Evolutionary conservation across 1,140 invertebrate species (phyloP).

Genomic region (Cotesia typhae): DNA sequence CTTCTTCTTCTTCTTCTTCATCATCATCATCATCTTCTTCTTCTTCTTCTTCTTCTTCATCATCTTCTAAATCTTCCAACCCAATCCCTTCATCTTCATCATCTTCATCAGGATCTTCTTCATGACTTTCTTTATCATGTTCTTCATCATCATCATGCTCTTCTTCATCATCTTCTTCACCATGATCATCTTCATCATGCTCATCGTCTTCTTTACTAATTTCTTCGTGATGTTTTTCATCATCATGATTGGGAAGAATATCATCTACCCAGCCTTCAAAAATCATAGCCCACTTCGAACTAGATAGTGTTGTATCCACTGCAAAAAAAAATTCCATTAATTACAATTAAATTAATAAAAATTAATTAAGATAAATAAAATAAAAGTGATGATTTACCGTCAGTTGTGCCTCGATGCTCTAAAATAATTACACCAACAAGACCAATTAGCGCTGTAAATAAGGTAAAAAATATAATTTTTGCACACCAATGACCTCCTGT

Average conservation of each 20-base stretch:
- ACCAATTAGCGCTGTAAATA: conserved; percentile 75
- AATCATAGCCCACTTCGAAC: conserved; percentile 76
- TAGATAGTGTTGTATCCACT: conserved; percentile 77
- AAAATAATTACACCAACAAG: conserved; percentile 80
- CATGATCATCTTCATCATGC: conserved; percentile 47
- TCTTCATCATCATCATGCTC: conserved; percentile 45
- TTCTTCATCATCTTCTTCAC: conserved; percentile 44
- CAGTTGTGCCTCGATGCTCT: conserved; percentile 78
- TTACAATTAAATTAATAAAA: conserved; percentile 24
- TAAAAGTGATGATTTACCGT: conserved; percentile 70
- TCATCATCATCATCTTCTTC: conserved; percentile 51
- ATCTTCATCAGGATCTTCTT: conserved; percentile 36
- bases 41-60: conserved; percentile 52
- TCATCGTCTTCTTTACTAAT: conserved; percentile 49
- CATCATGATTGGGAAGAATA: conserved; percentile 54
- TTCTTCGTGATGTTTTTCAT: conserved; percentile 61
- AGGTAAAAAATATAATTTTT: conserved; percentile 80
- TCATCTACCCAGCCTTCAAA: conserved; percentile 84
- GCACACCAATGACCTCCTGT: conserved; percentile 83
- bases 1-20: conserved; percentile 52
- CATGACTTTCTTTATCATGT: conserved; percentile 25
- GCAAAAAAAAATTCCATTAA: conserved; percentile 43
- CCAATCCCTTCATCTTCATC: conserved; percentile 34
- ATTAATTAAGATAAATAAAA: neutral
- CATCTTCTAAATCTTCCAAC: conserved; percentile 44